A percentile compares a stretch with the other conserved stretches of the same genome.
phyloP scores from a whole-genome alignment of 92 coral and sea anemone species.

The Epizoanthus illoricatus region DNA sequence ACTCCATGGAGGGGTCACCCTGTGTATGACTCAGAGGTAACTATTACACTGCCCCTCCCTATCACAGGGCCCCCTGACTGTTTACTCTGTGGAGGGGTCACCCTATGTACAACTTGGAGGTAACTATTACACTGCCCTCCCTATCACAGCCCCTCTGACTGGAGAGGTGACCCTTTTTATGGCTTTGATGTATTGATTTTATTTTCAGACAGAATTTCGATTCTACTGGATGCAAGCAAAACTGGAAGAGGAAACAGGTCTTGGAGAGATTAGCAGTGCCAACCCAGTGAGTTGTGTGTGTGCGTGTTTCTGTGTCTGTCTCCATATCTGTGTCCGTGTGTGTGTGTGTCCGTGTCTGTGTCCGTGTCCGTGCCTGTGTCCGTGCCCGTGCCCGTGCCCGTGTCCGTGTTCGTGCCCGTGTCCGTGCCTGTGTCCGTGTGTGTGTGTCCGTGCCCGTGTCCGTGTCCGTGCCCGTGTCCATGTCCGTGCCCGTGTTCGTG shows the following conservation, averaged over 20 bases:
- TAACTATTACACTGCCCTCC: too few species aligned
- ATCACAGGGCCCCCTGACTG: too few species aligned
- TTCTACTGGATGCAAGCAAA: slow-evolving; percentile 94
- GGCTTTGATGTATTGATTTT: background rate
- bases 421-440: too few species aligned
- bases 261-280: slow-evolving; percentile 49
- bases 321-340: background rate
- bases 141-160: too few species aligned
- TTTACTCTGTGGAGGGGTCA: slow-evolving; percentile 65
- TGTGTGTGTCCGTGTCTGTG: too few species aligned
- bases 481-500: background rate
- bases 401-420: too few species aligned
- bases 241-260: slow-evolving; percentile 72
- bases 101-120: slow-evolving; percentile 65
- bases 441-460: background rate
- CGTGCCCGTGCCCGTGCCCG: too few species aligned
- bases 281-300: slow-evolving; percentile 67
- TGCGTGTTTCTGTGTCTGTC: background rate
- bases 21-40: slow-evolving; percentile 82
- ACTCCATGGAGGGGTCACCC: slow-evolving; percentile 77
- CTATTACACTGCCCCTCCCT: background rate
- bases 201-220: slow-evolving; percentile 83
- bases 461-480: background rate
- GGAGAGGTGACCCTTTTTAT: too few species aligned
- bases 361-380: too few species aligned